phyloP scores from a whole-genome alignment of 2,113 vertebrate genomes.

The Aptenodytes patagonicus region DNA sequence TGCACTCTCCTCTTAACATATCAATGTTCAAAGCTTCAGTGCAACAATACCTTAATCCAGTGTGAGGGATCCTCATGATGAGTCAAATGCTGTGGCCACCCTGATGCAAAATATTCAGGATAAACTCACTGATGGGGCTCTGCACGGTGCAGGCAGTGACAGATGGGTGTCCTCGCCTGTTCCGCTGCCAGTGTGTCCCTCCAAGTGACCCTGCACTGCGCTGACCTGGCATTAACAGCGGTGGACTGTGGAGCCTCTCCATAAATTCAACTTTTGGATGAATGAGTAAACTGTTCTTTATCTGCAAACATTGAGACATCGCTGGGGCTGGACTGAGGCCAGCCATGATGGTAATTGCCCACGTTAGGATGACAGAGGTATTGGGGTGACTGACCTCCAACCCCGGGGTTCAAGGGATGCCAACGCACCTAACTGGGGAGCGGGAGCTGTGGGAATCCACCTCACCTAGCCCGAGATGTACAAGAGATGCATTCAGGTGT shows the following conservation, averaged over 20 bases:
- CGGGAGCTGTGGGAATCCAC: not conserved
- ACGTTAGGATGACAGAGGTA: not conserved
- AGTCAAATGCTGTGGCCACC: not conserved
- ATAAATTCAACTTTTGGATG: not conserved
- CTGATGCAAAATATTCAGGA: not conserved
- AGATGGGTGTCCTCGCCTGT: accelerated
- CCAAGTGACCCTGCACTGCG: accelerated
- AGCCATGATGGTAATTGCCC: not conserved
- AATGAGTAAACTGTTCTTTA: not conserved
- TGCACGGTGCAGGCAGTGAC: not conserved
- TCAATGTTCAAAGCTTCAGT: not conserved
- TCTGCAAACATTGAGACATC: not conserved
- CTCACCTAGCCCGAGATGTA: not conserved
- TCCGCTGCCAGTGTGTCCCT: not conserved
- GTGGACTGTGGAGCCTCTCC: not conserved
- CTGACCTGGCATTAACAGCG: not conserved
- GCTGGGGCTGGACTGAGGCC: not conserved
- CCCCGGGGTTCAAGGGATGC: not conserved
- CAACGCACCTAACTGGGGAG: not conserved
- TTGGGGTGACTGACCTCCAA: not conserved
- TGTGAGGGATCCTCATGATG: not conserved
- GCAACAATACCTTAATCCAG: not conserved
- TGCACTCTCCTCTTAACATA: not conserved
- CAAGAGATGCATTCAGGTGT: not conserved
- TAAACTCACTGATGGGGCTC: not conserved